These are phyloP conservation scores for Drusus annulatus DNA, from an alignment of 1,140 invertebrate species.

Conservation along the genomic window DNA sequence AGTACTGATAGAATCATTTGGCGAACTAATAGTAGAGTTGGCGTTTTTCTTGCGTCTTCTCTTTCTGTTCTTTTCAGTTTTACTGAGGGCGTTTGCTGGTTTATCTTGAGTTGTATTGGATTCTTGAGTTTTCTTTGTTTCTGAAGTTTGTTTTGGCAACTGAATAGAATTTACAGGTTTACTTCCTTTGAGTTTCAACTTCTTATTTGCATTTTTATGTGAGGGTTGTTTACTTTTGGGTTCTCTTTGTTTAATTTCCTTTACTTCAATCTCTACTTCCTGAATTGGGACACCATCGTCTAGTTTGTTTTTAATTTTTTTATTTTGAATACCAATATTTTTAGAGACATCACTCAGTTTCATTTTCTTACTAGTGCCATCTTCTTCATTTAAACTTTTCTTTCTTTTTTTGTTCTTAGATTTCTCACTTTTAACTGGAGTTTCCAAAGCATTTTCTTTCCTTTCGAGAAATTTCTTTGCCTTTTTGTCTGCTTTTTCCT, in stretches of 20 bases:
- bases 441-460: not conserved
- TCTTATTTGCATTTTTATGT: constrained; percentile 38
- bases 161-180: not conserved
- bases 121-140: not conserved
- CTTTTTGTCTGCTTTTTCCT: not conserved
- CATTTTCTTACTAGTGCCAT: constrained; percentile 10
- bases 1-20: not conserved
- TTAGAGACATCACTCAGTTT: not conserved
- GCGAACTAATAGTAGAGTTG: not conserved
- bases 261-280: not conserved
- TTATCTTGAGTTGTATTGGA: constrained; percentile 13
- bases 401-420: constrained; percentile 13
- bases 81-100: not conserved
- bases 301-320: constrained; percentile 21
- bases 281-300: not conserved
- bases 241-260: no score
- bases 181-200: not conserved
- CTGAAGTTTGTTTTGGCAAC: not conserved
- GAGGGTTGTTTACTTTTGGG: constrained; percentile 1
- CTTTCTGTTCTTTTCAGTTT: constrained; percentile 39
- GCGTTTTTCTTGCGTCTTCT: constrained; percentile 38
- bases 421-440: not conserved
- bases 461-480: not conserved
- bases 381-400: not conserved
- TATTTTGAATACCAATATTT: not conserved